A percentile compares a stretch with the other conserved stretches of the same genome.
phyloP scores from a whole-genome alignment of 2,113 vertebrate genomes.

The Sphaerodactylus townsendi region DNA sequence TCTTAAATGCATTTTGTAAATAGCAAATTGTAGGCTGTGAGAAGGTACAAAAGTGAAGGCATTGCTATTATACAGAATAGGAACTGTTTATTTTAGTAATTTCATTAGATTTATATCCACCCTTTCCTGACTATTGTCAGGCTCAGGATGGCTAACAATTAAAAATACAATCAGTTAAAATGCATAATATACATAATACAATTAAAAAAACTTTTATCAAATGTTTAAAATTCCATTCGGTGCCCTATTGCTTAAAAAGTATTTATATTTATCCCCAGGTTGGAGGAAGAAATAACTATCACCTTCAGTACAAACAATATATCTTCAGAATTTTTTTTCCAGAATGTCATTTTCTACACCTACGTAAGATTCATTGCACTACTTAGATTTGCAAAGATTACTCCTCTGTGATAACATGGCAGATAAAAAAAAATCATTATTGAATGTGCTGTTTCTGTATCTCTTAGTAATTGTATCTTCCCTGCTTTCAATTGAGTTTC shows the following conservation, averaged over 20 bases:
- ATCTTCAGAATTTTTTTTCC: constrained; percentile 26
- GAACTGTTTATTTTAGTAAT: no score
- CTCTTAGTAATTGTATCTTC: constrained; percentile 33
- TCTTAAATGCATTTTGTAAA: constrained; percentile 50
- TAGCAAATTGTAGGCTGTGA: constrained; percentile 42
- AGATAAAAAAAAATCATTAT: constrained; percentile 57
- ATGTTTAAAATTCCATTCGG: no score
- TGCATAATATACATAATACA: no score
- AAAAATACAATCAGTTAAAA: no score
- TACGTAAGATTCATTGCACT: constrained; percentile 36
- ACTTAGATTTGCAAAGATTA: constrained; percentile 43
- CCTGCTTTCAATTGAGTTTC: constrained; percentile 36
- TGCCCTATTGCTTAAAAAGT: no score
- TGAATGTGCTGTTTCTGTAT: neutral
- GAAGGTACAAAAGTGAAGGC: constrained; percentile 47
- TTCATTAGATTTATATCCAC: no score
- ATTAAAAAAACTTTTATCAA: no score
- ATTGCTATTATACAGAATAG: constrained; percentile 26
- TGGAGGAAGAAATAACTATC: constrained; percentile 34
- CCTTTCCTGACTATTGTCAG: no score
- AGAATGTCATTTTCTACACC: constrained; percentile 35
- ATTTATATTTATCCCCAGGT: constrained; percentile 53
- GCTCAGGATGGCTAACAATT: no score
- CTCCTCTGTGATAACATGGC: constrained; percentile 48
- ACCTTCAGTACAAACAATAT: constrained; percentile 20